Base-by-base conservation (phyloP, 2,113 vertebrate genomes). In the Entomyzon cyanotis region DNA sequence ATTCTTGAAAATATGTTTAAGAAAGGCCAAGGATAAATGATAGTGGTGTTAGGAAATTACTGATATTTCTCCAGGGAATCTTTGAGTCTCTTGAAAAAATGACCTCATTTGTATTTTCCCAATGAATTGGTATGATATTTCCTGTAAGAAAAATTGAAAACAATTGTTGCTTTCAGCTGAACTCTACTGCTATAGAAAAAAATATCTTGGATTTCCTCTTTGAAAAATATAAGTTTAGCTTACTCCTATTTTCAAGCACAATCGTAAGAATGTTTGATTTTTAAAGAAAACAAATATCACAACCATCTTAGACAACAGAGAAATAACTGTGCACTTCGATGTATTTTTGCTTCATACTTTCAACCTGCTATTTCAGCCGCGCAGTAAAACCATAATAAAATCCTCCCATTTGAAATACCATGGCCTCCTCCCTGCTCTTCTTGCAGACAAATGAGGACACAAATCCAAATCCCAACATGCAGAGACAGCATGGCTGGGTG, bases 41-140 rank as follows among this genome's bases (percentile, higher is more conserved):
- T 60, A 94, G 96, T 76, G 28, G 91, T 97, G 84, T 90, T 97
- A 97, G 95, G 96, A 98, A 98, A 97, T 98, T 97, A 97, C 97
- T 94, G 80, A 96, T 95, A 97, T 97, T 97, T 98, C 97, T 98
- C 97, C 93, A 85, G 97, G 97, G 97, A 97, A 97, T 94, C 49
- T 96, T 94, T 91, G 89, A 97, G 92, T 96, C 63, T 77, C 71
- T 92, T 5, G 2, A 94, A 94, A 96, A 97, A 97, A 97, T 95
- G 95, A 98, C 96, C 93, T 97, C 96, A 97, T 97, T 97, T 93
- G 83, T 96, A 92, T 97, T 97, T 98, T 98, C 96, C 94, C 92
- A 95, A 96, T 95, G 97, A 97, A 93, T 94, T 96, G 95, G 90
- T 97, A 76, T 93, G 93, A 94, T 96, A 96, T 97, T 98, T 98